Evolutionary conservation across 2,113 vertebrate genomes (phyloP).

Genomic region (Larimichthys crocea): DNA sequence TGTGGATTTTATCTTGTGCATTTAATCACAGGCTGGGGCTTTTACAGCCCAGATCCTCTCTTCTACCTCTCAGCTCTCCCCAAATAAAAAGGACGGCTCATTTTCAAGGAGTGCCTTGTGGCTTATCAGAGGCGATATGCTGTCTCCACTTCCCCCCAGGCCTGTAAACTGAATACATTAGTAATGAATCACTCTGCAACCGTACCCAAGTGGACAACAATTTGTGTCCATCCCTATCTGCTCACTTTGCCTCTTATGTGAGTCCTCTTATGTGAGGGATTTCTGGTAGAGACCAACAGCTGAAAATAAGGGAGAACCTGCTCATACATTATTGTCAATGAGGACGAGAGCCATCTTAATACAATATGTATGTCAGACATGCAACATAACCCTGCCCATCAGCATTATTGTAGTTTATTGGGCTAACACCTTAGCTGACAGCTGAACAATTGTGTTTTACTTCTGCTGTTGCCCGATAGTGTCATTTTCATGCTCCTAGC

Average conservation of each 20-base stretch:
- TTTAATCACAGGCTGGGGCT: constrained; percentile 69
- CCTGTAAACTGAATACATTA: constrained; percentile 63
- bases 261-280: constrained; percentile 33
- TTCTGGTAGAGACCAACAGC: constrained; percentile 18
- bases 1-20: constrained; percentile 52
- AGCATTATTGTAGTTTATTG: constrained; percentile 61
- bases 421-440: constrained; percentile 53
- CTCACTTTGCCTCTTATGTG: constrained; percentile 29
- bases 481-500: constrained; percentile 58
- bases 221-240: constrained; percentile 58
- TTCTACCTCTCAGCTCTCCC: constrained; percentile 23
- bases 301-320: background rate
- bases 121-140: constrained; percentile 62
- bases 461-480: constrained; percentile 52
- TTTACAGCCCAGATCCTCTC: constrained; percentile 37
- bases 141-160: constrained; percentile 58
- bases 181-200: constrained; percentile 65
- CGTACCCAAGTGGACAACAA: constrained; percentile 64
- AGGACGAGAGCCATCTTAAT: constrained; percentile 42
- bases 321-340: constrained; percentile 17
- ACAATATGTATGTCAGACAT: constrained; percentile 48
- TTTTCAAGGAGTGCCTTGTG: constrained; percentile 55
- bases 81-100: constrained; percentile 58
- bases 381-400: constrained; percentile 53
- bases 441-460: constrained; percentile 62